Base-by-base conservation (phyloP, 2,888 invertebrate species). In the Apodemia zela region DNA sequence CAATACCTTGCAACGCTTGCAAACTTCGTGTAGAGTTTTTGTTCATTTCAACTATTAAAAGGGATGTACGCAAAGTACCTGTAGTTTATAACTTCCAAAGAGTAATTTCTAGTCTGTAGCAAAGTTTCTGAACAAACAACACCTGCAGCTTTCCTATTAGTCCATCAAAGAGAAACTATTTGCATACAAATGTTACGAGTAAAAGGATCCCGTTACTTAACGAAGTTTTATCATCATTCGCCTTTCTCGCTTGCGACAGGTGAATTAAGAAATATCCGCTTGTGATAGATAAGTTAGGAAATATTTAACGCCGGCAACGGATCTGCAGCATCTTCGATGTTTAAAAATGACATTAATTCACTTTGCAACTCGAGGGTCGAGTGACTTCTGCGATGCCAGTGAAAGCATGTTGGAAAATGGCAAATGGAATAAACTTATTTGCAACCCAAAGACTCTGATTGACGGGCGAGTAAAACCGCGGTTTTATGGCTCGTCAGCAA, bases 151-250 rank as follows among this genome's bases (percentile, higher is more conserved):
- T 11, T 21, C 21, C 51, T 51, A 51, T 51, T 11, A 21, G 21
- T 51, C 21, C 51, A 51, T 21, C 51, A 51, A 51, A 51, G 18
- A 13, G 21, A 21, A 51, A 51, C 51, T 51, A 21, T 84, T 87
- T 82, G 80, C 87, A 86, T 87, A 76, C 75, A 81, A 81, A 84
- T 84, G 77, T 82, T 71, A 77, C 73, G 69, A 64, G 60, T 45
- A 45, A 45, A 45, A 45, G 45, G n/a, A 47, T 47, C 47, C 17
- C 47, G 47, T n/a, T 47, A 17, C 47, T 47, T 17, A 47, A 17
- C 17, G 17, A 47, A 47, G 47, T 47, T 47, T 47, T 47, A 17
- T 17, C 47, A 42, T n/a, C 6, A 2, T 42, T 42, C 6, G 42
- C n/a, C 42, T 42, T 42, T 42, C 42, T 15, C 2, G 17, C 17